Percentiles rank a stretch among this genome's conserved stretches.
These are phyloP conservation scores for Odontamblyopus lacepedii DNA, from an alignment of 2,797 vertebrate genomes.

Conservation along the genomic window DNA sequence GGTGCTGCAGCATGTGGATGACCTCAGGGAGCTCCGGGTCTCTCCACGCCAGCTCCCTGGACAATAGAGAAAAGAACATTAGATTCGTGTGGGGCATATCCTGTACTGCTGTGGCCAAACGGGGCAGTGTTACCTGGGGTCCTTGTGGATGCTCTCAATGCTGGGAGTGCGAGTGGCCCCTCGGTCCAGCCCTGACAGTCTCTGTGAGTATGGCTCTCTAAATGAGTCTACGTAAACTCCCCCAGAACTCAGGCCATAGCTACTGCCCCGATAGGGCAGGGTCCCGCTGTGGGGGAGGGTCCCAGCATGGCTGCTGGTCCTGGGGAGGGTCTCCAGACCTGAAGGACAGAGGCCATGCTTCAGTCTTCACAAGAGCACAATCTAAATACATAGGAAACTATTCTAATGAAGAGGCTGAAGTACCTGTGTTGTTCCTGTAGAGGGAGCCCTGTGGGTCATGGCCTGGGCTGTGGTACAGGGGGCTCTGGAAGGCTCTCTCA, in stretches of 20 bases:
- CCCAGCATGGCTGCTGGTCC: conserved; percentile 90
- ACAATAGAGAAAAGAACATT: background rate
- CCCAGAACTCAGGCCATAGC: conserved; percentile 85
- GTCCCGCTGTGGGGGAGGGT: conserved; percentile 88
- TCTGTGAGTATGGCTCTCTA: conserved; percentile 82
- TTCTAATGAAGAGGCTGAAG: background rate
- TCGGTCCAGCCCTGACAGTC: conserved; percentile 81
- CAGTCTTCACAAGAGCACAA: background rate
- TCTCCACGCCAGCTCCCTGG: conserved; percentile 97
- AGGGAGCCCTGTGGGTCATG: conserved; percentile 82
- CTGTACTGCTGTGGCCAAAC: background rate
- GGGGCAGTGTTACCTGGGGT: conserved; percentile 84
- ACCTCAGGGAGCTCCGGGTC: conserved; percentile 95
- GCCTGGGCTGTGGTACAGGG: conserved; percentile 89
- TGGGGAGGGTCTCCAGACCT: conserved; percentile 91
- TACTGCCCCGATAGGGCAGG: conserved; percentile 91
- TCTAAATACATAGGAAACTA: background rate
- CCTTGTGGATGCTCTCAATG: conserved; percentile 97
- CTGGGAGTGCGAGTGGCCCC: conserved; percentile 88
- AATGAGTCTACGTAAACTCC: conserved; percentile 88
- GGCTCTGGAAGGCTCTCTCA: conserved; percentile 92
- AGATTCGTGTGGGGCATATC: no score
- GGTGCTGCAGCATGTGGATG: conserved; percentile 98
- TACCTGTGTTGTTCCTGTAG: conserved; percentile 86
- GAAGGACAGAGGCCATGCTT: background rate